Base-by-base conservation (phyloP, 2,113 vertebrate genomes). In the Prionailurus bengalensis region DNA sequence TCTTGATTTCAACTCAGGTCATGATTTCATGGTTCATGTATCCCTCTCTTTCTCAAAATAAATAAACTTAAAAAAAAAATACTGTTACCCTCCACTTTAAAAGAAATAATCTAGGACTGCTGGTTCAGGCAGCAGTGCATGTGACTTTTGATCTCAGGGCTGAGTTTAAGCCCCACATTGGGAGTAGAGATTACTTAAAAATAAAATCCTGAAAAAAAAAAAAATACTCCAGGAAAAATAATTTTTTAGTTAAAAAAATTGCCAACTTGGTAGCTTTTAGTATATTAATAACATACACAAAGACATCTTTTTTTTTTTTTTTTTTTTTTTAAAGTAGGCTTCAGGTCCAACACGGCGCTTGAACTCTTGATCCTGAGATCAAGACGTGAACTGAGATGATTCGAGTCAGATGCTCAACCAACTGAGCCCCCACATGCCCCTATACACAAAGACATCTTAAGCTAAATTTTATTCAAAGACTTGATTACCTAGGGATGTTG, bases 381-480 rank as follows among this genome's bases (percentile, higher is more conserved):
- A 29, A 48, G 74, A 78, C 14, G 14, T 48, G 42, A 78, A 29
- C 27, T 17, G 15, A 48, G 45, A 78, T 48, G 25, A 78, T 45
- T 45, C 48, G 7, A 78, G 74, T 78, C 16, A 27, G 74, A 78
- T 42, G 45, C 27, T 31, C 42, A 48, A 31, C 36, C 15, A 15
- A 78, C 11, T 48, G 27, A 78, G 27, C 74, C 27, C 27, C 42
- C 27, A 78, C 27, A 25, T 27, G 45, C 14, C 15, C 27, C 27
- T 65, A 85, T 82, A 68, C 13, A 76, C 17, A 78, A 90, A 76
- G 11, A 86, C 5, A 96, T 76, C 48, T 33, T 81, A 89, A 91
- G 25, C 53, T 83, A 83, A 82, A 83, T 61, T 82, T 95, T 78
- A 82, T 48, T 83, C 36, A 92, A 92, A 93, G 42, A 85, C 15